phyloP scores from a whole-genome alignment of 2,888 invertebrate genomes.

The Spisula subtruncata region DNA sequence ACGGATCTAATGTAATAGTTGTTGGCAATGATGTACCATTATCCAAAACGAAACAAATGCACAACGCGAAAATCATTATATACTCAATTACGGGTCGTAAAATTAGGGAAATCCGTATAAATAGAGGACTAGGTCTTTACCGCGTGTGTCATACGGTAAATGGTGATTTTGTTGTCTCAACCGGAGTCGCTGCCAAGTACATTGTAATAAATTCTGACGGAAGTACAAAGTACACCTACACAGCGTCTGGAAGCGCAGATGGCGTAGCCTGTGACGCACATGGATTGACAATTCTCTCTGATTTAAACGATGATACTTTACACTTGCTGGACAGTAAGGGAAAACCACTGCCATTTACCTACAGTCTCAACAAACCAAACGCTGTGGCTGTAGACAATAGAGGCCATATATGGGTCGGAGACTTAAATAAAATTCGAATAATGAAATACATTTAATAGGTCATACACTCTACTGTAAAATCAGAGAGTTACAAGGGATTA shows the following conservation, averaged over 20 bases:
- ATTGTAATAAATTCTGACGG: slow-evolving; percentile 64
- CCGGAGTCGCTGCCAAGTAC: slow-evolving; percentile 60
- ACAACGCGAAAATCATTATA: slow-evolving; percentile 57
- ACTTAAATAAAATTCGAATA: slow-evolving; percentile 60
- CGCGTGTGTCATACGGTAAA: slow-evolving; percentile 67
- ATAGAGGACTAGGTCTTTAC: slow-evolving; percentile 57
- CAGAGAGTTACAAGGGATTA: too few species aligned
- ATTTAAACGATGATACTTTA: slow-evolving; percentile 67
- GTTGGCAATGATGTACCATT: slow-evolving; percentile 67
- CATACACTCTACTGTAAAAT: not conserved
- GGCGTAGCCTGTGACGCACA: slow-evolving; percentile 68
- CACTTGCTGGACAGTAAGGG: slow-evolving; percentile 68
- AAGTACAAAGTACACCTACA: slow-evolving; percentile 59
- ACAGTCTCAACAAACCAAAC: slow-evolving; percentile 69
- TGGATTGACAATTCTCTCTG: slow-evolving; percentile 64
- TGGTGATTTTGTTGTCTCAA: slow-evolving; percentile 66
- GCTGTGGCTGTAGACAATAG: slow-evolving; percentile 66
- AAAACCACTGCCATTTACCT: slow-evolving; percentile 68
- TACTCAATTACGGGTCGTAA: slow-evolving; percentile 57
- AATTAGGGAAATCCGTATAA: slow-evolving; percentile 62
- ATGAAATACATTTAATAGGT: slow-evolving; percentile 65
- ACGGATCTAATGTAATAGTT: slow-evolving; percentile 63
- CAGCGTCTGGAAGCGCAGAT: slow-evolving; percentile 68
- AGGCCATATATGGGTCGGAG: slow-evolving; percentile 69
- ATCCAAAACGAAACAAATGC: slow-evolving; percentile 60